phyloP scores from a whole-genome alignment of 2,888 invertebrate species.

The Dilophus febrilis region DNA sequence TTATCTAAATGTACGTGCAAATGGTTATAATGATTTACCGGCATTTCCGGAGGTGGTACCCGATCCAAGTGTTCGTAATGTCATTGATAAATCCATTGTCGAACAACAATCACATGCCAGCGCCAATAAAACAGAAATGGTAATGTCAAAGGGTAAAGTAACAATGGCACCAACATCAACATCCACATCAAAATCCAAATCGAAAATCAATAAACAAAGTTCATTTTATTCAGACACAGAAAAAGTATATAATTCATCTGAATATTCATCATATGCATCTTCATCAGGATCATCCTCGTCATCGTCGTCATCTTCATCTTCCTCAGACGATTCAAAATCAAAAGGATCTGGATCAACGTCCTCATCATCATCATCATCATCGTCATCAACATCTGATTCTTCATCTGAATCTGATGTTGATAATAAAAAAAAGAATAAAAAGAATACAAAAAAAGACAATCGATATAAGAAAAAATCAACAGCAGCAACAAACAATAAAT shows the following conservation, averaged over 20 bases:
- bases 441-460: not conserved
- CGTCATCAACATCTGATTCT: no score
- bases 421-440: not conserved
- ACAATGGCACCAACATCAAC: slow-evolving; percentile 16
- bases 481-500: not conserved
- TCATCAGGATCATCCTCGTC: slow-evolving; percentile 14
- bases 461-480: not conserved
- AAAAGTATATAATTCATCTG: slow-evolving; percentile 1
- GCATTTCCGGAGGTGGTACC: slow-evolving; percentile 60
- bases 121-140: slow-evolving; percentile 15
- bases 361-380: no score
- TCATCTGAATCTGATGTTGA: slow-evolving; percentile 18
- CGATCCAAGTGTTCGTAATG: slow-evolving; percentile 60
- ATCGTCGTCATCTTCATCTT: slow-evolving; percentile 14
- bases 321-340: not conserved
- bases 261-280: slow-evolving; percentile 17
- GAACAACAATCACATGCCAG: slow-evolving; percentile 21
- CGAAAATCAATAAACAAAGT: slow-evolving; percentile 32
- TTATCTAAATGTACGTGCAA: slow-evolving; percentile 70
- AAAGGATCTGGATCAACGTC: no score
- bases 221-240: slow-evolving; percentile 45
- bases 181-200: not conserved
- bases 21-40: slow-evolving; percentile 80
- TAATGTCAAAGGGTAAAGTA: slow-evolving; percentile 18
- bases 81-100: no score